phyloP scores from a whole-genome alignment of 2,888 invertebrate genomes.

The Autographa pulchrina region DNA sequence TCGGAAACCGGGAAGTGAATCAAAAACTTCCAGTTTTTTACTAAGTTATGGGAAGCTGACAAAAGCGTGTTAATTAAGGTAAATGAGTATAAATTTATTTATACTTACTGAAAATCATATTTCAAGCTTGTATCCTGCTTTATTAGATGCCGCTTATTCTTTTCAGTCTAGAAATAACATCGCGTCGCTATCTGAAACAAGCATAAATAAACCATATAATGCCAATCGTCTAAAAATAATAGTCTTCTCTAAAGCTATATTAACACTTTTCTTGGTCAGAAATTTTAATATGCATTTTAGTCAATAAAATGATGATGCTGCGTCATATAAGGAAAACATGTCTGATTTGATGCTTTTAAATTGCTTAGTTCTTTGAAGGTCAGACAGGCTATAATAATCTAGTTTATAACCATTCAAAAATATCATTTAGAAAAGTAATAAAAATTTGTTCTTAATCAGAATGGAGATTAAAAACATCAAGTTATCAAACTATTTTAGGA shows the following conservation, averaged over 20 bases:
- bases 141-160: not conserved
- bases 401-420: not conserved
- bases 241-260: too few species aligned
- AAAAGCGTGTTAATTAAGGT: too few species aligned
- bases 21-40: too few species aligned
- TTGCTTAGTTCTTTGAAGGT: not conserved
- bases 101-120: not conserved
- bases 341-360: not conserved
- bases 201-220: not conserved
- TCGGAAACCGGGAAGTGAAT: too few species aligned
- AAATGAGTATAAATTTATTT: not conserved
- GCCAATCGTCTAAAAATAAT: too few species aligned
- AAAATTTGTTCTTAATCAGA: too few species aligned
- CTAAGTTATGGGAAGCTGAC: too few species aligned
- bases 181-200: not conserved
- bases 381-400: not conserved
- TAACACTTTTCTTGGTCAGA: too few species aligned
- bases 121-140: not conserved
- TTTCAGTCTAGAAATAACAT: not conserved
- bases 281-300: too few species aligned
- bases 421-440: too few species aligned
- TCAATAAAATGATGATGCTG: not conserved
- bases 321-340: constrained; percentile 2
- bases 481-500: too few species aligned
- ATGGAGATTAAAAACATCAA: too few species aligned